Conservation (phyloP, 2,113 vertebrate genomes). For the Sinosuthora webbiana region DNA sequence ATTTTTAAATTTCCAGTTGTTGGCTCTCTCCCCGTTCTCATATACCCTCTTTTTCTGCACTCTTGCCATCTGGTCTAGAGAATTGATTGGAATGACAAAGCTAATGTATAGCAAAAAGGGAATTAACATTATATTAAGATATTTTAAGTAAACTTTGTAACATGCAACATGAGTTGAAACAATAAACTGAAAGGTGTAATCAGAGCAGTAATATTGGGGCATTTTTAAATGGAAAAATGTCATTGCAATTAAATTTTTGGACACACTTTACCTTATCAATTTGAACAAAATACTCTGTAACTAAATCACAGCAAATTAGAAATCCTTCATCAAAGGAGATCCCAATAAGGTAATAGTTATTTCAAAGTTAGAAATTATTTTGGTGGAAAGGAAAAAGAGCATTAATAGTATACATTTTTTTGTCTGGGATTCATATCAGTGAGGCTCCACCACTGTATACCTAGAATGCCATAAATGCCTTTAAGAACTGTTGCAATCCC, state of each 20-base stretch:
- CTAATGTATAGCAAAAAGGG: slow-evolving; percentile 57
- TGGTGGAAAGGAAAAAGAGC: slow-evolving; percentile 76
- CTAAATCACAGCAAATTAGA: slow-evolving; percentile 62
- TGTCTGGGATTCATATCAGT: slow-evolving; percentile 74
- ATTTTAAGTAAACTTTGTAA: slow-evolving; percentile 60
- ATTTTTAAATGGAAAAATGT: slow-evolving; percentile 44
- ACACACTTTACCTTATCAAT: slow-evolving; percentile 64
- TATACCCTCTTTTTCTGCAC: slow-evolving; percentile 27
- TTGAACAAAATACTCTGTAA: slow-evolving; percentile 55
- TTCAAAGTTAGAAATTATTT: slow-evolving; percentile 47
- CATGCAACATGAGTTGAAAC: slow-evolving; percentile 75
- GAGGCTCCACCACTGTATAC: slow-evolving; percentile 82
- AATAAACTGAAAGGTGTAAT: slow-evolving; percentile 62
- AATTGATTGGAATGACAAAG: slow-evolving; percentile 59
- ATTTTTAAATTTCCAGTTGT: slow-evolving; percentile 51
- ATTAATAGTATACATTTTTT: slow-evolving; percentile 70
- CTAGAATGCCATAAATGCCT: slow-evolving; percentile 84
- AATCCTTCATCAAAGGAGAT: slow-evolving; percentile 39
- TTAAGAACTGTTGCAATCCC: slow-evolving; percentile 83
- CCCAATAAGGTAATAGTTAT: slow-evolving; percentile 24
- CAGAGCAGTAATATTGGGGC: slow-evolving; percentile 46
- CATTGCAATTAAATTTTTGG: slow-evolving; percentile 64
- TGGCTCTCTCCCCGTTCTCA: slow-evolving; percentile 27
- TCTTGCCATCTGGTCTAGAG: slow-evolving; percentile 58
- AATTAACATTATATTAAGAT: slow-evolving; percentile 56